Base-by-base conservation (phyloP, 2,113 vertebrate genomes). In the Caranx ignobilis region DNA sequence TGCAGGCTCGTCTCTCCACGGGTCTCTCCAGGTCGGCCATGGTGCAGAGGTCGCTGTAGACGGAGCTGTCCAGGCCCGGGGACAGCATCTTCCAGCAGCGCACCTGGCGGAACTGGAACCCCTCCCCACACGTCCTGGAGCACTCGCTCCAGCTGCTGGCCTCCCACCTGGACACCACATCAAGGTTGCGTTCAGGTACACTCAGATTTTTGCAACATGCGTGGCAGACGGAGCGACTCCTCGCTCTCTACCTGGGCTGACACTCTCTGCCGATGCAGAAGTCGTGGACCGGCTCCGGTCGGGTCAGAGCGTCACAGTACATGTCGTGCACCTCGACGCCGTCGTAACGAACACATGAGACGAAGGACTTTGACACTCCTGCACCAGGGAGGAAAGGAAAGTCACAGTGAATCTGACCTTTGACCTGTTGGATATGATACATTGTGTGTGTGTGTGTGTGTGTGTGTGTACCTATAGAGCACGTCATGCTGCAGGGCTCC, bases 41-140 rank as follows among this genome's bases (percentile, higher is more conserved):
- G 80, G 96, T 96, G 3, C 98, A 99, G 75, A 99, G 94, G 90
- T 99, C 97, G 0, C 97, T 99, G 94, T 99, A 99, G 67, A 99
- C 98, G 0, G 98, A 99, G 94, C 98, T 99, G 95, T 99, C 98
- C 45, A 99, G 95, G 0, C 98, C 98, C 0, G 98, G 98, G 0
- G 98, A 98, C 45, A 99, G 94, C 97, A 99, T 99, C 95, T 99
- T 99, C 98, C 98, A 99, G 87, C 98, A 99, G 87, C 97, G 96
- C 13, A 98, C 97, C 4, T 97, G 96, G 4, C 98, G 96, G 73
- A 97, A 97, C 94, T 99, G 98, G 89, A 96, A 96, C 0, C 98
- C 98, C 78, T 99, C 98, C 0, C 97, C 98, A 0, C 98, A 99
- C 0, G 98, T 99, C n/a, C 96, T 93, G 0, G 98, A 99, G 41